phyloP scores from a whole-genome alignment of 2,113 vertebrate genomes.

The Actinemys pallida region DNA sequence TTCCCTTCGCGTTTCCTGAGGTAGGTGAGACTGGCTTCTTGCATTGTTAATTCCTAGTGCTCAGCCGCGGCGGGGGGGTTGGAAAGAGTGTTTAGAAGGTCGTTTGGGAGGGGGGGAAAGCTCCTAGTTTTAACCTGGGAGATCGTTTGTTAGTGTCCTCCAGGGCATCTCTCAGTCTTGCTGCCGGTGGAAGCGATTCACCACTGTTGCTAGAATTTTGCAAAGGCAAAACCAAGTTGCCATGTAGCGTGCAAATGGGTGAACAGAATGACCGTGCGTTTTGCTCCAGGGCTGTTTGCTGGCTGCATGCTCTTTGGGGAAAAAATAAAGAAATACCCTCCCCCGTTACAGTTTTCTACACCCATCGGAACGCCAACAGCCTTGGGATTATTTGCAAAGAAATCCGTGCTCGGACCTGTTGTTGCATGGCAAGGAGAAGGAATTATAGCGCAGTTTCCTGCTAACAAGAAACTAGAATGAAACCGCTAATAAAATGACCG shows the following conservation, averaged over 20 bases:
- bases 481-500: neutral
- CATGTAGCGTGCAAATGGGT: neutral
- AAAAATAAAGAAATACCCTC: no score
- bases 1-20: conserved; percentile 89
- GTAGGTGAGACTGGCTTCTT: conserved; percentile 79
- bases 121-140: neutral
- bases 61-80: neutral
- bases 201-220: neutral
- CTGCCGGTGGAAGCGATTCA: neutral
- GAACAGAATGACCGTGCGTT: conserved; percentile 33
- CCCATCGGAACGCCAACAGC: neutral
- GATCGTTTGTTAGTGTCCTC: neutral
- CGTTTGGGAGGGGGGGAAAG: neutral
- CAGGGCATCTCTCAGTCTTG: neutral
- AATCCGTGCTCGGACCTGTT: neutral
- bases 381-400: neutral
- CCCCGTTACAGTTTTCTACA: neutral
- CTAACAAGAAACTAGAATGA: neutral
- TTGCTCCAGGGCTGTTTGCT: neutral
- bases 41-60: neutral
- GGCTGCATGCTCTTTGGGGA: neutral
- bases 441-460: neutral
- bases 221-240: conserved; percentile 18
- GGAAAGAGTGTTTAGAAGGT: neutral
- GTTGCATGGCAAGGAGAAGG: neutral